Evolutionary conservation across 2,113 vertebrate species (phyloP), one percentile per base, ranked within the genome.

Genomic region (Perccottus glenii): DNA sequence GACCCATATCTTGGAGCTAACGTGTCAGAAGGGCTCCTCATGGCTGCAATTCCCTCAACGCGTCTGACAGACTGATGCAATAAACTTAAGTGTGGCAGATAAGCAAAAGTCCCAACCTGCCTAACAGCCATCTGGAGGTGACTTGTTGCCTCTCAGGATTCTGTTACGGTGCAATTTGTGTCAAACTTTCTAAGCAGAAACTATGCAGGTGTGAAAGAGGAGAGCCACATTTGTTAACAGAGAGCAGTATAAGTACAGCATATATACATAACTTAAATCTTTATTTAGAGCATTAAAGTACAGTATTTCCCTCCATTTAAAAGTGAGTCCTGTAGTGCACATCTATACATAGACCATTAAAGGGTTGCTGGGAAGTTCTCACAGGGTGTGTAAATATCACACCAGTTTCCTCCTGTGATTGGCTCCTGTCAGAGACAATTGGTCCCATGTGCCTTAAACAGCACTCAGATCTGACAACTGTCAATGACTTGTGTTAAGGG

Each of bases 51-150:
- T 73, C 71, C 70, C 80, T 19, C 8, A 1, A 19, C 60, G 45
- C 5, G 32, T 46, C 67, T 19, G 53, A 56, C 71, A 71, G 60
- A 53, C 56, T 62, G 80, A 78, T 72, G 80, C 66, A 72, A 69
- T 46, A 48, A 48, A 44, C 60, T 64, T 3, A 72, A 70, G 42
- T 9, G 45, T 6, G 15, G 44, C 55, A 61, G 81, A 75, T 80
- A 83, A 77, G 73, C 60, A 56, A 45, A 73, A 74, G 75, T 44
- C 67, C n/a, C 55, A 49, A 59, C 70, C 71, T 53, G 78, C 71
- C 63, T 63, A 53, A 56, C 73, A 73, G 82, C 77, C 55, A 27
- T 71, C 80, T 2, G 15, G 44, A 75, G 67, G 80, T 65, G 59
- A 73, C 48, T 12, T 60, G 48, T 50, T n/a, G 33, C 40, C 85